A percentile compares a stretch with the other conserved stretches of the same genome.
phyloP scores from a whole-genome alignment of 2,797 vertebrate genomes.

The Coccyzus lansbergi region DNA sequence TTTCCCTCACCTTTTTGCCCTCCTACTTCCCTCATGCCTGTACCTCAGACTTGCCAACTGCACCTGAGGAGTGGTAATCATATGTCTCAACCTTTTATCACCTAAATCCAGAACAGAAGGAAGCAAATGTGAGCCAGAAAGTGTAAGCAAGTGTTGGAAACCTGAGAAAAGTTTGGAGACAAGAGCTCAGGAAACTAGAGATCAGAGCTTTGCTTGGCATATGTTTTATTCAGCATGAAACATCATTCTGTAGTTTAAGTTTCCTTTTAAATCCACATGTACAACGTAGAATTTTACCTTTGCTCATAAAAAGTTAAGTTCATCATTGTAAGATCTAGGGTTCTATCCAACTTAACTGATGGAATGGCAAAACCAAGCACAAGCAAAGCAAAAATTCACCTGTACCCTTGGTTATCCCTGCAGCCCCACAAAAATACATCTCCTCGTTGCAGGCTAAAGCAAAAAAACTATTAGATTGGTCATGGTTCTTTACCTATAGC shows the following conservation, averaged over 20 bases:
- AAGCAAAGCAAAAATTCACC: not conserved
- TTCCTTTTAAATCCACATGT: conserved; percentile 72
- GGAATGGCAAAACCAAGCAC: conserved; percentile 5
- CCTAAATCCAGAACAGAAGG: conserved; percentile 45
- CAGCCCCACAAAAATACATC: fast-evolving
- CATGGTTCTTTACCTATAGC: not conserved
- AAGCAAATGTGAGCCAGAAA: conserved; percentile 45
- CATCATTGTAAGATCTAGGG: not conserved
- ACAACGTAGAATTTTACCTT: conserved; percentile 56
- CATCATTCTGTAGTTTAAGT: conserved; percentile 71
- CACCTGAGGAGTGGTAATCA: conserved; percentile 33
- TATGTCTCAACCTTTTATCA: conserved; percentile 39
- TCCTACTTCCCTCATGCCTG: not conserved
- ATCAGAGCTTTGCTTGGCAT: conserved; percentile 68
- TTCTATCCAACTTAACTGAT: not conserved
- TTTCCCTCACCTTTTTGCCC: not conserved
- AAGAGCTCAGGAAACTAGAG: conserved; percentile 62
- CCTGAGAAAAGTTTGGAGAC: conserved; percentile 67
- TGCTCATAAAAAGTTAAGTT: conserved; percentile 64
- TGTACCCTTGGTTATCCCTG: not conserved
- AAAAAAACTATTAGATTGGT: not conserved
- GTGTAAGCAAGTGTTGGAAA: conserved; percentile 56
- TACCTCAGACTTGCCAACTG: not conserved
- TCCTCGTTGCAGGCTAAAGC: not conserved
- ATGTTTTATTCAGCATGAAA: conserved; percentile 70